Base-by-base conservation (phyloP, 2,113 vertebrate genomes). In the Sclerurus mexicanus region DNA sequence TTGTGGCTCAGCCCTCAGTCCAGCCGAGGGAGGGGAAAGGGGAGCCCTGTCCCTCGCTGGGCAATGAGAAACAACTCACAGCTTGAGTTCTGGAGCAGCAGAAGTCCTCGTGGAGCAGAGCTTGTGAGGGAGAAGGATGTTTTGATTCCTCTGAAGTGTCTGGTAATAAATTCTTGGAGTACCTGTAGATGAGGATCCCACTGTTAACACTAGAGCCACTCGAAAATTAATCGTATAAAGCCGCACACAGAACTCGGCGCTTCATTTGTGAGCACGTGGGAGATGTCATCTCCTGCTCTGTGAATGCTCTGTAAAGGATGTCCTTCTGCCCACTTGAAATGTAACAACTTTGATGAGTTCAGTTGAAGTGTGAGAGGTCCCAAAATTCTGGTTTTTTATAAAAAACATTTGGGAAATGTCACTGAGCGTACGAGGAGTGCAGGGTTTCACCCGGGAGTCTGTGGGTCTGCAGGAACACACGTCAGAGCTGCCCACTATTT, bases 101-200 rank as follows among this genome's bases (percentile, higher is more conserved):
- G 35, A 68, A 74, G 49, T 52, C 73, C 22, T 85, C 17, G 2
- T 42, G 46, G 67, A 87, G 78, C 67, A 85, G 58, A 80, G 53
- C 53, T 78, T 56, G 17, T 0, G 7, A 68, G 49, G 56, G 35
- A 85, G 74, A 87, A 86, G 85, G 72, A 80, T 95, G 89, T 93
- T 96, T 95, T 93, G 86, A 86, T 96, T 95, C 76, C 68, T 89
- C 79, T 89, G 68, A 92, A 95, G 94, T 95, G 82, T 60, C 87
- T 94, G 46, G 33, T 91, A 85, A 85, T 95, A 89, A 91, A 89
- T 93, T 80, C 73, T 27, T 91, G 87, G 67, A 96, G 95, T 90
- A 79, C 31, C 82, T 93, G 13, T 76, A 59, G 82, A 87, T 96
- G 94, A 96, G 72, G 50, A 87, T 93, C 92, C 75, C 68, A 55